phyloP scores from a whole-genome alignment of 2,113 vertebrate species.

The Mormyrus iriodes region DNA sequence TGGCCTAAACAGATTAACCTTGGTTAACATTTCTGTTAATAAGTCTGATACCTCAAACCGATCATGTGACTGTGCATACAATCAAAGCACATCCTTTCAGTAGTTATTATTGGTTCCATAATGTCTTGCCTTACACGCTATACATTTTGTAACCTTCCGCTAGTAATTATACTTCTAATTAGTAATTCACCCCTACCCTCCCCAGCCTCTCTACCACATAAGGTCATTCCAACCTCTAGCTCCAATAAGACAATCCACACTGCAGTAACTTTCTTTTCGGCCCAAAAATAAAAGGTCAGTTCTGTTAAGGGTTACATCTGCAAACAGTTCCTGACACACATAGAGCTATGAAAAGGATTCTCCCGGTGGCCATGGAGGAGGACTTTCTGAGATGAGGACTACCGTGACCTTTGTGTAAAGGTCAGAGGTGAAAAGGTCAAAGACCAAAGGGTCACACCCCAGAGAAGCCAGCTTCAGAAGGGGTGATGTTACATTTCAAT shows the following conservation, averaged over 20 bases:
- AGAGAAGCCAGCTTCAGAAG: not conserved
- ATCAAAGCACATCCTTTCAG: not conserved
- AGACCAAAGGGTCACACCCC: not conserved
- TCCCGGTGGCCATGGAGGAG: not conserved
- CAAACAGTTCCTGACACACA: not conserved
- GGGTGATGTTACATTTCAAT: not conserved
- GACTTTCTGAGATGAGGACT: not conserved
- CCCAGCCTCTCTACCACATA: not conserved
- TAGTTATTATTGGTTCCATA: not conserved
- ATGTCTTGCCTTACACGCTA: not conserved
- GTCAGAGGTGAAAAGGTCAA: not conserved
- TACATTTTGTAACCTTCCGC: not conserved
- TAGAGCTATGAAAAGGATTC: not conserved
- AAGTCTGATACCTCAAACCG: not conserved
- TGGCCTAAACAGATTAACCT: not conserved
- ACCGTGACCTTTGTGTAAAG: not conserved
- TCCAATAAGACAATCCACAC: not conserved
- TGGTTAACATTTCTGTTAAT: not conserved
- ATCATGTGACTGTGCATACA: not conserved
- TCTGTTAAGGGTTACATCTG: not conserved
- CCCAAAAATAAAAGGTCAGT: not conserved
- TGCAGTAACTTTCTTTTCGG: not conserved
- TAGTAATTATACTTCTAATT: not conserved
- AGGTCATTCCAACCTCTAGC: not conserved
- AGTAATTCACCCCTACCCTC: not conserved